Evolutionary conservation across 2,888 invertebrate genomes (phyloP).

Genomic region (Andricus quercusramuli): DNA sequence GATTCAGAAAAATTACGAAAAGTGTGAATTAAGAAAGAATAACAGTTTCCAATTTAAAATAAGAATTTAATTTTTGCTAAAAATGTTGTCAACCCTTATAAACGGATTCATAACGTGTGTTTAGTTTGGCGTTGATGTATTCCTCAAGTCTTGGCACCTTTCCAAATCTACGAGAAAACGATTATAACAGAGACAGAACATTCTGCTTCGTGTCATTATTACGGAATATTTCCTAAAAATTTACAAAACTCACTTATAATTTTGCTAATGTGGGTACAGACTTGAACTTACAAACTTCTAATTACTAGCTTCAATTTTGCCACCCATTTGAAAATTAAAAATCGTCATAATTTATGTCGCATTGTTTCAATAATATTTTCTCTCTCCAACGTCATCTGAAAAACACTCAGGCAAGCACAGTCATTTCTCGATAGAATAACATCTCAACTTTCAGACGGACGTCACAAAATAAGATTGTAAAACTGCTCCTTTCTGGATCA

Average conservation of each 20-base stretch:
- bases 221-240: constrained; percentile 22
- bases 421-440: constrained; percentile 22
- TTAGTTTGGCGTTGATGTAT: constrained; percentile 26
- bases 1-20: not conserved
- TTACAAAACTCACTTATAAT: constrained; percentile 30
- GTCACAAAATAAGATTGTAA: constrained; percentile 49
- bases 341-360: constrained; percentile 1
- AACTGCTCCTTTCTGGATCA: constrained; percentile 66
- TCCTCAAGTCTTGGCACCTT: constrained; percentile 5
- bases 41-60: constrained; percentile 31
- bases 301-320: constrained; percentile 23
- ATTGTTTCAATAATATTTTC: not conserved
- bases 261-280: constrained; percentile 15
- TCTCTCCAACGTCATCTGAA: not conserved
- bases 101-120: constrained; percentile 17
- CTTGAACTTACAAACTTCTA: constrained; percentile 19
- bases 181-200: constrained; percentile 31
- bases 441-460: constrained; percentile 36
- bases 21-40: not conserved
- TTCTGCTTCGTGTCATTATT: constrained; percentile 2
- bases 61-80: constrained; percentile 39
- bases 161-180: constrained; percentile 20
- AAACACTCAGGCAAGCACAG: not conserved
- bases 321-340: constrained; percentile 2
- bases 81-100: constrained; percentile 28